Percentiles rank a stretch among this genome's conserved stretches.
These are phyloP conservation scores for Leontocebus nigricollis DNA, from an alignment of 2,797 vertebrate genomes.

Conservation along the genomic window DNA sequence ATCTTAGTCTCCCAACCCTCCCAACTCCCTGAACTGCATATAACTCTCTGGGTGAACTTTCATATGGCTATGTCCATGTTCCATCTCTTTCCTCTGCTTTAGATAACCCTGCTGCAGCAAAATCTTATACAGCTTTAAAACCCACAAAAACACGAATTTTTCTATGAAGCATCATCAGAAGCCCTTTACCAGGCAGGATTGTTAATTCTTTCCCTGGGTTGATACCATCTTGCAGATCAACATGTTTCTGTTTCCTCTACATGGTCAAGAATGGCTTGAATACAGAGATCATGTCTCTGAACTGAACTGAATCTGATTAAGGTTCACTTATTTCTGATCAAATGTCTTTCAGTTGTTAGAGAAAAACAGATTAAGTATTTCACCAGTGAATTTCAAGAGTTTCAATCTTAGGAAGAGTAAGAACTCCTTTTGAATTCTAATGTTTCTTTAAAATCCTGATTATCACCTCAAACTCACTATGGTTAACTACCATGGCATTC, in stretches of 20 bases:
- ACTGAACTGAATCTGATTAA: neutral
- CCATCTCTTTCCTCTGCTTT: neutral
- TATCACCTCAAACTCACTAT: neutral
- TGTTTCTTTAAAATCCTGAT: constrained; percentile 4
- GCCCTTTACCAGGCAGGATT: neutral
- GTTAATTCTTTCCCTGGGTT: neutral
- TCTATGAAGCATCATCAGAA: neutral
- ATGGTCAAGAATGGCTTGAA: neutral
- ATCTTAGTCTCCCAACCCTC: neutral
- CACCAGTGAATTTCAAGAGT: neutral
- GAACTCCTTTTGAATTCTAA: neutral
- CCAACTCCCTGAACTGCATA: neutral
- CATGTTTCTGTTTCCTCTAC: neutral
- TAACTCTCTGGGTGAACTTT: neutral
- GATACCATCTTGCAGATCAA: neutral
- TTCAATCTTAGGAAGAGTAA: neutral
- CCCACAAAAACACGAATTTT: neutral
- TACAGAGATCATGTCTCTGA: neutral
- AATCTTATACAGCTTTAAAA: constrained; percentile 13
- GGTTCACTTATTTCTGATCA: neutral
- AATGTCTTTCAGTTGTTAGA: neutral
- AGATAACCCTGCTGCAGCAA: neutral
- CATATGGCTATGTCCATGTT: neutral
- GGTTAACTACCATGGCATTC: neutral
- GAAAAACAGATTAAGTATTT: constrained; percentile 29